Evolutionary conservation across 2,888 invertebrate genomes (phyloP).

Genomic region (Arrhopalites spinosus): DNA sequence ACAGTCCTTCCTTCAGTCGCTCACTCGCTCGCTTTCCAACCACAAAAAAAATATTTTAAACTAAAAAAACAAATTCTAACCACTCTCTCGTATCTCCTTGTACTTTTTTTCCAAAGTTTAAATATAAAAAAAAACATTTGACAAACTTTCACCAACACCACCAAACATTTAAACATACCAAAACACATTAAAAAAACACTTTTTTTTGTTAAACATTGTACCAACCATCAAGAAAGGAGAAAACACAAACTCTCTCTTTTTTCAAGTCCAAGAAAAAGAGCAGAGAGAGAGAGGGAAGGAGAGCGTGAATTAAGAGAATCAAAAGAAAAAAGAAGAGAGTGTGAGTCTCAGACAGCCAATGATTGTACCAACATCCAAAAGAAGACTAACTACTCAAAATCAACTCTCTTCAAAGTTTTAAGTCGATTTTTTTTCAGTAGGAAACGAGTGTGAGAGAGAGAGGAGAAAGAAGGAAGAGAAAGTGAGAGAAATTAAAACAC

Average conservation of each 20-base stretch:
- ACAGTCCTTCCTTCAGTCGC: slow-evolving; percentile 25
- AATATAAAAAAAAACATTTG: not conserved
- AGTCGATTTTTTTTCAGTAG: not conserved
- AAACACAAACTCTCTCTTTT: too few species aligned
- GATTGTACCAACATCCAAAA: not conserved
- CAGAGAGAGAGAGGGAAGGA: slow-evolving; percentile 3
- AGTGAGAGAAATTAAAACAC: not conserved
- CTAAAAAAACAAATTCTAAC: not conserved
- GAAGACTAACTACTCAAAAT: not conserved
- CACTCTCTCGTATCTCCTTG: not conserved
- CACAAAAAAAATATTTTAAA: too few species aligned
- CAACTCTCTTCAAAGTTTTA: not conserved
- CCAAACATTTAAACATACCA: too few species aligned
- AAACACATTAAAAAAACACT: too few species aligned
- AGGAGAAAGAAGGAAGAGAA: not conserved
- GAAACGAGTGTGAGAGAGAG: not conserved
- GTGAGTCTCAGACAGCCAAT: not conserved
- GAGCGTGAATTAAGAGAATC: not conserved
- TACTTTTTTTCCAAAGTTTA: not conserved
- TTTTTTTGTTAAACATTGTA: too few species aligned
- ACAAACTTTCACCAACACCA: not conserved
- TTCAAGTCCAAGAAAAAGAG: not conserved
- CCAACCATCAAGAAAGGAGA: too few species aligned
- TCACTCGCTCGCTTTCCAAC: slow-evolving; percentile 4
- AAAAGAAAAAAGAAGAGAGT: not conserved